Evolutionary conservation across 2,797 vertebrate species (phyloP), one percentile per base, ranked within the genome.

Genomic region (Tadarida brasiliensis): DNA sequence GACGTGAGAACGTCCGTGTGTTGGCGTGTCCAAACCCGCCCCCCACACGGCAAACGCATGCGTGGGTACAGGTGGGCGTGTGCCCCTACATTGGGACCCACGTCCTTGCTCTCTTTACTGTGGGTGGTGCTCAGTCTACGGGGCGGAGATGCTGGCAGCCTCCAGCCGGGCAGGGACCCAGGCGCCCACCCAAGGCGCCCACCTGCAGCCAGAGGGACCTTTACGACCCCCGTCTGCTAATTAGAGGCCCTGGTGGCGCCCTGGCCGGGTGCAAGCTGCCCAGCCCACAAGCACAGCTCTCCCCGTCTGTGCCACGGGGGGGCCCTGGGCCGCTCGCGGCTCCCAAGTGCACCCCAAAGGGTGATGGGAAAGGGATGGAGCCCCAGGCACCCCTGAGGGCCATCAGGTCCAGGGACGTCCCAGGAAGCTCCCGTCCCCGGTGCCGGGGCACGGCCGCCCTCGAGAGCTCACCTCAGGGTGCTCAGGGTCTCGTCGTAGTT

Each of bases 401-500:
- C 68, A 7, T 16, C 14, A 30, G 10, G 70, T 61, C 44, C 2
- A 14, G n/a, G 30, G 67, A n/a, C n/a, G 49, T 67, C 44, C 33
- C 24, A 0, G 12, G 15, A 47, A 26, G 28, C 4, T 3, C 10
- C 9, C 56, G 54, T 22, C 49, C 26, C n/a, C n/a, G n/a, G n/a
- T n/a, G n/a, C n/a, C 47, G 11, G 70, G 30, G 70, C 39, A 47
- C 3, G 1, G 1, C n/a, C 24, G 12, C 22, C 70, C 28, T 1
- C 2, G 0, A 74, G 33, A 1, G 94, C 98, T 96, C 98, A 99
- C 99, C 99, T 99, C 98, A 99, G 99, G 0, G 99, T 99, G 98
- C 99, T 99, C 96, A 99, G 99, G 0, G 99, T 99, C 98, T 99
- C 99, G 0, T 99, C 99, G 0, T 99, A 99, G 98, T 99, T 99